Percentiles rank a stretch among this genome's conserved stretches.
Conservation (phyloP, 2,797 vertebrate genomes). For the Acanthurus leucopareius region DNA sequence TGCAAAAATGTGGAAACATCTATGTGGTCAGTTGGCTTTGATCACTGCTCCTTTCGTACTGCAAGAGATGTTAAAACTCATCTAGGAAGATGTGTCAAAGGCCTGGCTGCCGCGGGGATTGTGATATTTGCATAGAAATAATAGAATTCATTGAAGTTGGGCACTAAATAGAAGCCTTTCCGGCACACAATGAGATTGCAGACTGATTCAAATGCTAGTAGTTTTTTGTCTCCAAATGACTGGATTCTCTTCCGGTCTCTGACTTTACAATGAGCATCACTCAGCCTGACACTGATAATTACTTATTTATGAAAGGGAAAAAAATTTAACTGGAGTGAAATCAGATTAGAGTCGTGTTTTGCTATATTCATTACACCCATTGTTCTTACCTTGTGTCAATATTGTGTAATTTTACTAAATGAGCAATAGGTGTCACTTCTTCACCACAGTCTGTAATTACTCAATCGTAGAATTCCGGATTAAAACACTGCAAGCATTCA, state of each 20-base stretch:
- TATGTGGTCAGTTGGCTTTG: neutral
- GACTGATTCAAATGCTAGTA: neutral
- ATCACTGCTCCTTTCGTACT: too few relatives aligned
- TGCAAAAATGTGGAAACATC: accelerated
- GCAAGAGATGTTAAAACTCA: neutral
- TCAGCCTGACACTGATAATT: neutral
- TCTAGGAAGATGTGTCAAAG: neutral
- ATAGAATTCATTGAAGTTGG: neutral
- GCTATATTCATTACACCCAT: too few relatives aligned
- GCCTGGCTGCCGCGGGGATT: too few relatives aligned
- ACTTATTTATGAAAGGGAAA: too few relatives aligned
- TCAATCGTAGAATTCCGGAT: neutral
- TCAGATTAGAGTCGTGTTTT: neutral
- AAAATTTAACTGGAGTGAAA: too few relatives aligned
- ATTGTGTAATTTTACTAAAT: slow-evolving; percentile 4
- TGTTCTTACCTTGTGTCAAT: too few relatives aligned
- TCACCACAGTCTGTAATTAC: neutral
- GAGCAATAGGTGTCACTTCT: slow-evolving; percentile 27
- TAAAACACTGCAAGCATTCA: neutral
- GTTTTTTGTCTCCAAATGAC: neutral
- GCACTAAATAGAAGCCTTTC: neutral
- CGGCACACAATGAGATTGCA: neutral
- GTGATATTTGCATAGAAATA: neutral
- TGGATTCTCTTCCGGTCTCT: neutral
- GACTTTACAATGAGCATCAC: neutral